These are phyloP conservation scores for Poeciliopsis presidionis DNA, from an alignment of 2,797 vertebrate species.

Conservation along the genomic window DNA sequence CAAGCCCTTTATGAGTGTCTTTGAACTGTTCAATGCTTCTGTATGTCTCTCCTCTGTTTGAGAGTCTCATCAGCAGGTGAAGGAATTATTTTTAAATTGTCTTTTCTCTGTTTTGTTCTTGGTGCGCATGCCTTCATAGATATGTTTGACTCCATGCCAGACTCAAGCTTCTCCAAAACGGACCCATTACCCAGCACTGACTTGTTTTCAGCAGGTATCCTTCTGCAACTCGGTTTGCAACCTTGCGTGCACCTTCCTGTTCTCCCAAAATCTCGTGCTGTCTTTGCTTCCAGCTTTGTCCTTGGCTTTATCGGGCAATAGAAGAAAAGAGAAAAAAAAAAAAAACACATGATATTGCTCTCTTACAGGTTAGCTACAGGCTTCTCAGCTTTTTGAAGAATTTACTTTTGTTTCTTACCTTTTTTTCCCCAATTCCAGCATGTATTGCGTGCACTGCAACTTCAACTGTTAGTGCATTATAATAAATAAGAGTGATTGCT, in stretches of 20 bases:
- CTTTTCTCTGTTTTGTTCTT: slow-evolving; percentile 64
- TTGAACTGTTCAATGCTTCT: background rate
- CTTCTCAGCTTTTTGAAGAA: slow-evolving; percentile 42
- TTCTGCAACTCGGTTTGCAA: slow-evolving; percentile 20
- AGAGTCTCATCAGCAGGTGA: slow-evolving; percentile 20
- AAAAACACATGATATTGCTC: slow-evolving; percentile 31
- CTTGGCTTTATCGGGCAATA: slow-evolving; percentile 43
- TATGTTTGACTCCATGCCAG: slow-evolving; percentile 91
- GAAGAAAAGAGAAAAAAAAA: slow-evolving; percentile 14
- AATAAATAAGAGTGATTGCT: slow-evolving; percentile 23
- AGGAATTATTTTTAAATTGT: slow-evolving; percentile 17
- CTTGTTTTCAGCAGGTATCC: slow-evolving; percentile 96
- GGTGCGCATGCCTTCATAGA: slow-evolving; percentile 89
- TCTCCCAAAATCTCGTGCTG: slow-evolving; percentile 57
- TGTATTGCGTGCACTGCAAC: slow-evolving; percentile 47
- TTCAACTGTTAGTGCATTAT: slow-evolving; percentile 21
- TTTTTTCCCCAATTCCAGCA: slow-evolving; percentile 45
- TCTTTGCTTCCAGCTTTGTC: slow-evolving; percentile 52
- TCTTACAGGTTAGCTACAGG: slow-evolving; percentile 47
- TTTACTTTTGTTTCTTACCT: slow-evolving; percentile 38
- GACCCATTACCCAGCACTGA: slow-evolving; percentile 89
- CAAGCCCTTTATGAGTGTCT: background rate
- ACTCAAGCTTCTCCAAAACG: slow-evolving; percentile 80
- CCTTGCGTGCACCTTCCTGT: slow-evolving; percentile 22
- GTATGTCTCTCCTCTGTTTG: slow-evolving; percentile 29